Evolutionary conservation across 2,888 invertebrate species (phyloP).

Genomic region (Aethes cnicana): DNA sequence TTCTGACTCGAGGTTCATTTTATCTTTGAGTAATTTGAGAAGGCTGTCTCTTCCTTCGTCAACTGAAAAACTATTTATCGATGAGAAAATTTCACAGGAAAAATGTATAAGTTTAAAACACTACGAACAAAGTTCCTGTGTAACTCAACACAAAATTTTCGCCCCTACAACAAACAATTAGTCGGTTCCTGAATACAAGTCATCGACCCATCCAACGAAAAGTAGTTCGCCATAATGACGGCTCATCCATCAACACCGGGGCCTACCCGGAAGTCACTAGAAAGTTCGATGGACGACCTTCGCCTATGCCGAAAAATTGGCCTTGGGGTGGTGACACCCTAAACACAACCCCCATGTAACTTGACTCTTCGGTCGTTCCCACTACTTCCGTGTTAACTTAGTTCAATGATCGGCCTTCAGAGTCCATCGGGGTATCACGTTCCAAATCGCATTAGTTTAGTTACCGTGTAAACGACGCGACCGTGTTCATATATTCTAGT

Average conservation of each 20-base stretch:
- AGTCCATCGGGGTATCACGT: constrained; percentile 48
- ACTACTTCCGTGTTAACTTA: constrained; percentile 39
- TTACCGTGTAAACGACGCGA: constrained; percentile 39
- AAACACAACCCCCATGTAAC: constrained; percentile 15
- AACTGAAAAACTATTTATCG: constrained; percentile 2
- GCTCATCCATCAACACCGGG: constrained; percentile 62
- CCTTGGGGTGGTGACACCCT: constrained; percentile 52
- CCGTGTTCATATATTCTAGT: background rate
- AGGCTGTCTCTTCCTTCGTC: background rate
- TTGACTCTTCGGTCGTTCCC: constrained; percentile 37
- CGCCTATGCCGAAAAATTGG: constrained; percentile 41
- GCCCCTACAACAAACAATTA: constrained; percentile 12
- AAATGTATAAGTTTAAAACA: too few relatives aligned
- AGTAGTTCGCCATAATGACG: constrained; percentile 40
- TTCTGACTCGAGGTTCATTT: constrained; percentile 2
- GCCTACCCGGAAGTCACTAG: constrained; percentile 58
- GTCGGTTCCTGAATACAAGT: too few relatives aligned
- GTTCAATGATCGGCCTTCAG: constrained; percentile 66
- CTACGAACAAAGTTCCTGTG: too few relatives aligned
- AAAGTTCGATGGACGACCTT: constrained; percentile 67
- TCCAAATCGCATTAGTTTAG: constrained; percentile 53
- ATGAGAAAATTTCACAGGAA: constrained; percentile 30
- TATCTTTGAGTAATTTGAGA: constrained; percentile 13
- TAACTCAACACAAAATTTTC: constrained; percentile 16
- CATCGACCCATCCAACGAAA: constrained; percentile 50